Evolutionary conservation across 2,888 invertebrate genomes (phyloP).

Genomic region (Himalopsyche japonica): DNA sequence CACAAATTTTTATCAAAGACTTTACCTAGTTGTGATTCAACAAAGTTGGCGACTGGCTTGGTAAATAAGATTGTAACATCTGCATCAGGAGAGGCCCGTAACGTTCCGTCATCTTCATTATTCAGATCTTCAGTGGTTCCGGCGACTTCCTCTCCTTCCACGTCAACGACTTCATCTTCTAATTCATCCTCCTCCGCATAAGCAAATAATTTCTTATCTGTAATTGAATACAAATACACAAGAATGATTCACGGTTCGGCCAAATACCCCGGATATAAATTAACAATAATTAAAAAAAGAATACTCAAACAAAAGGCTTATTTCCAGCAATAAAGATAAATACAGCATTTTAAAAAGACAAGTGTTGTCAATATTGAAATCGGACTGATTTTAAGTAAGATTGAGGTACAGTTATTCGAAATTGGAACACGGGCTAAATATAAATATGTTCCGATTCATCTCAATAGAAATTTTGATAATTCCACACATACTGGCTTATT

Average conservation of each 20-base stretch:
- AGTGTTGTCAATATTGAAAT: neutral
- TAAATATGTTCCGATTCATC: neutral
- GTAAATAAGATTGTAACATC: constrained; percentile 90
- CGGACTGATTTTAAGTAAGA: neutral
- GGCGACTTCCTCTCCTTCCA: constrained; percentile 65
- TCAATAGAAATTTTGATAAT: neutral
- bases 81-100: constrained; percentile 84
- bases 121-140: constrained; percentile 67
- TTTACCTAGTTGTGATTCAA: constrained; percentile 67
- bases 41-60: constrained; percentile 65
- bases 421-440: neutral
- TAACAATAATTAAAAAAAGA: too few relatives aligned
- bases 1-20: neutral
- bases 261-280: neutral
- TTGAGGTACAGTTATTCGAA: neutral
- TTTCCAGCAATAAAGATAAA: too few relatives aligned
- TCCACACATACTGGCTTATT: too few relatives aligned
- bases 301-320: too few relatives aligned
- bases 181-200: constrained; percentile 70
- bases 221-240: constrained; percentile 36
- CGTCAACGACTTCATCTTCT: constrained; percentile 68
- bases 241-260: neutral
- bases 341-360: too few relatives aligned
- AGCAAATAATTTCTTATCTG: constrained; percentile 59
- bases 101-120: constrained; percentile 67